A percentile compares a stretch with the other conserved stretches of the same genome.
Evolutionary conservation across 2,888 invertebrate species (phyloP).

Genomic region (Diarsia rubi): DNA sequence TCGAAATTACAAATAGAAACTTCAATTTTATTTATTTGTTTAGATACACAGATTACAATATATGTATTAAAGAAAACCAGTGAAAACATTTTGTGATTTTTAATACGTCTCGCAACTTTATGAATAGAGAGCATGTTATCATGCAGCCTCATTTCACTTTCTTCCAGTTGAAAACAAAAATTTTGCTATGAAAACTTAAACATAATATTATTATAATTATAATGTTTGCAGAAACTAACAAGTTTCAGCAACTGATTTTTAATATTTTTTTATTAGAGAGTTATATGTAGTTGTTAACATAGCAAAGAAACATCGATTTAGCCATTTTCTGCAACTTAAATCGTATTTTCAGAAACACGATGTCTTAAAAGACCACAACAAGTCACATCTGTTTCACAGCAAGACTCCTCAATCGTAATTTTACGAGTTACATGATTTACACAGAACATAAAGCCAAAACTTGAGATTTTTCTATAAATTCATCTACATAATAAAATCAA

Average conservation of each 20-base stretch:
- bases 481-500: background rate
- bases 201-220: constrained; percentile 40
- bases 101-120: constrained; percentile 28
- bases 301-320: background rate
- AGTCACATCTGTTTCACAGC: background rate
- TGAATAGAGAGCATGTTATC: constrained; percentile 40
- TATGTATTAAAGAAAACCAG: background rate
- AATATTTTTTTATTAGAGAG: background rate
- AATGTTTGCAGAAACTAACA: constrained; percentile 12
- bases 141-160: constrained; percentile 47
- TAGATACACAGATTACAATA: background rate
- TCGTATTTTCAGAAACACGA: background rate
- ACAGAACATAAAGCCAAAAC: background rate
- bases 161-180: constrained; percentile 48
- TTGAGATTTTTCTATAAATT: background rate
- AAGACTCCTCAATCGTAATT: background rate
- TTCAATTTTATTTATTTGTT: background rate
- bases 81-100: constrained; percentile 8
- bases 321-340: background rate
- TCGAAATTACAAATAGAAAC: no score
- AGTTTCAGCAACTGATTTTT: constrained; percentile 11
- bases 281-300: background rate
- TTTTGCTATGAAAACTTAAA: constrained; percentile 18
- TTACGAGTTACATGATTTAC: background rate
- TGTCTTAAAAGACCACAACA: background rate